Evolutionary conservation across 2,113 vertebrate genomes (phyloP).

Genomic region (Proterorhinus semilunaris): DNA sequence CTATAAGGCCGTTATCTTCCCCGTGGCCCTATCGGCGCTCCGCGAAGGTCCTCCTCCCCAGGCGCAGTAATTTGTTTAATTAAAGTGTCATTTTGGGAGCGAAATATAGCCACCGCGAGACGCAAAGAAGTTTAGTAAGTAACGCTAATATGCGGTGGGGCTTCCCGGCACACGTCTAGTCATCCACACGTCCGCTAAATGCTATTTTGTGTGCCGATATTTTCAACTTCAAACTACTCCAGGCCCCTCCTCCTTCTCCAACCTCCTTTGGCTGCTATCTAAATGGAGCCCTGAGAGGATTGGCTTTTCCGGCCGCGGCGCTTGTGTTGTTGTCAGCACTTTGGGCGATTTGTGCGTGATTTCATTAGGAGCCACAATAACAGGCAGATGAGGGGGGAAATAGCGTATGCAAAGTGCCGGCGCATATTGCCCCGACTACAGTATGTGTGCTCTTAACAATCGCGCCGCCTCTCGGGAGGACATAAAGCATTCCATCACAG

Average conservation of each 20-base stretch:
- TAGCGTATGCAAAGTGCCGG: conserved; percentile 67
- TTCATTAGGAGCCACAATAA: conserved; percentile 78
- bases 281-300: conserved; percentile 77
- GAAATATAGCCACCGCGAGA: conserved; percentile 69
- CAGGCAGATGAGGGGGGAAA: conserved; percentile 71
- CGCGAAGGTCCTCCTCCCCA: conserved; percentile 76
- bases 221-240: conserved; percentile 67
- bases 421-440: conserved; percentile 52
- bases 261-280: conserved; percentile 57
- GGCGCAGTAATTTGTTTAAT: conserved; percentile 82
- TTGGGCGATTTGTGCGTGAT: conserved; percentile 76
- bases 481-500: conserved; percentile 38
- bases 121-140: conserved; percentile 74
- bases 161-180: conserved; percentile 20
- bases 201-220: conserved; percentile 40
- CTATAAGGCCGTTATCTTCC: conserved; percentile 78
- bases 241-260: conserved; percentile 19
- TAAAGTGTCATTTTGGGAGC: conserved; percentile 82
- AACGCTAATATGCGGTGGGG: conserved; percentile 35
- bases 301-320: conserved; percentile 69
- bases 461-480: conserved; percentile 27
- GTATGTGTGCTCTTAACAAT: conserved; percentile 33
- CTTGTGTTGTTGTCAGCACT: conserved; percentile 80
- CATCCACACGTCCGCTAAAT: conserved; percentile 45
- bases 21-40: conserved; percentile 70